Base-by-base conservation (phyloP, 2,797 vertebrate genomes). In the Sorex maritimensis region DNA sequence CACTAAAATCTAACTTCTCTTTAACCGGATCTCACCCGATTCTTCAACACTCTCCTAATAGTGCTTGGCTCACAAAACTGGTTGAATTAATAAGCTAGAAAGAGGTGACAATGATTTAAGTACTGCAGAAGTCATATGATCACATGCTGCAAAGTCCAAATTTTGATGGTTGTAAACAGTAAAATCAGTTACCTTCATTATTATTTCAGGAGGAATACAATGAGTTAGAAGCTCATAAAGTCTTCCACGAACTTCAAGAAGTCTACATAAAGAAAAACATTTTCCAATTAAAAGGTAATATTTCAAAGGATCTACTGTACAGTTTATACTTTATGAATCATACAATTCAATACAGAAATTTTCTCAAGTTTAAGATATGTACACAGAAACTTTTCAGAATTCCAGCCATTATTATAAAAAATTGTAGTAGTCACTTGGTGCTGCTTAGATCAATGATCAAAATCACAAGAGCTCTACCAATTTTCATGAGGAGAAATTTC, bases 201-300 rank as follows among this genome's bases (percentile, higher is more conserved):
- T 99, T 84, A 99, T 97, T 38, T 99, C 99, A 89, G 99, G 98
- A 88, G 99, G 99, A 97, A 99, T 99, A 97, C 99, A 99, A 96
- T 99, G 99, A 81, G 99, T 99, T 94, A 99, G 97, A 82, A 99
- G 99, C 82, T 99, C 99, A 92, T 99, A 99, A 74, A 99, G 98
- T 44, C 99, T 97, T 71, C 98, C 99, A 90, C 99, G 99, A 72
- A 99, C 99, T 97, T 99, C 99, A 96, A 99, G 95, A 96, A 99
- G 98, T 96, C 99, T 99, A 94, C 74, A 97, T 79, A 67, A 95
- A 96, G 85, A 68, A 96, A 90, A 93, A 69, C 3, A 44, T 15
- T 88, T 86, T 83, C 14, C 73, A n/a, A 91, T 38, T n/a, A 93
- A 95, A 84, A 49, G 6, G 6, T 12, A 72, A 41, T 85, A 87